A percentile compares a stretch with the other conserved stretches of the same genome.
phyloP scores from a whole-genome alignment of 2,797 vertebrate species.

The Enteromius anoplus region DNA sequence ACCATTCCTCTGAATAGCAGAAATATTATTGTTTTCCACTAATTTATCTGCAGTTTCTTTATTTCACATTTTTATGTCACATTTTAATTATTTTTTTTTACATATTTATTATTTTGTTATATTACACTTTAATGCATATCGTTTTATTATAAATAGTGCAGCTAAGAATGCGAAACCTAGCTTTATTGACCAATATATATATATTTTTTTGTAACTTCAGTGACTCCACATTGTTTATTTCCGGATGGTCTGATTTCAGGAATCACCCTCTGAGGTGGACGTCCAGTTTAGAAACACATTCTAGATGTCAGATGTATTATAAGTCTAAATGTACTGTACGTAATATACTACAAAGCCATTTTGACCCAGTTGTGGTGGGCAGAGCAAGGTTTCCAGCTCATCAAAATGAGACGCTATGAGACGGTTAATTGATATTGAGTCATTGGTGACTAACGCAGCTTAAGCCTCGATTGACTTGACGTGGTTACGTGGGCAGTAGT shows the following conservation, averaged over 20 bases:
- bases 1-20: background rate
- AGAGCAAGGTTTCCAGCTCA: conserved; percentile 42
- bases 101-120: background rate
- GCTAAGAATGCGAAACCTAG: background rate
- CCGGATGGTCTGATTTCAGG: conserved; percentile 23
- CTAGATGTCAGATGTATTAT: conserved; percentile 45
- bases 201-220: background rate
- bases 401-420: conserved; percentile 54
- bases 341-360: conserved; percentile 32
- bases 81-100: background rate
- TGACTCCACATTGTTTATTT: background rate
- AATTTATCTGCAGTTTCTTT: background rate
- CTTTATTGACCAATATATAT: too few species aligned
- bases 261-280: conserved; percentile 2
- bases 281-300: conserved; percentile 12
- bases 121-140: background rate
- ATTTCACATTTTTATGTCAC: too few species aligned
- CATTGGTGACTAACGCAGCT: conserved; percentile 51
- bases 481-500: conserved; percentile 43
- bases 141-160: background rate
- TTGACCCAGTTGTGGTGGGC: conserved; percentile 44
- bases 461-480: conserved; percentile 41
- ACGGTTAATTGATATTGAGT: conserved; percentile 53
- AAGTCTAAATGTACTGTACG: conserved; percentile 32
- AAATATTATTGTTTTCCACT: background rate